phyloP scores from a whole-genome alignment of 2,797 vertebrate species.

The Pangasius sanitwongsei region DNA sequence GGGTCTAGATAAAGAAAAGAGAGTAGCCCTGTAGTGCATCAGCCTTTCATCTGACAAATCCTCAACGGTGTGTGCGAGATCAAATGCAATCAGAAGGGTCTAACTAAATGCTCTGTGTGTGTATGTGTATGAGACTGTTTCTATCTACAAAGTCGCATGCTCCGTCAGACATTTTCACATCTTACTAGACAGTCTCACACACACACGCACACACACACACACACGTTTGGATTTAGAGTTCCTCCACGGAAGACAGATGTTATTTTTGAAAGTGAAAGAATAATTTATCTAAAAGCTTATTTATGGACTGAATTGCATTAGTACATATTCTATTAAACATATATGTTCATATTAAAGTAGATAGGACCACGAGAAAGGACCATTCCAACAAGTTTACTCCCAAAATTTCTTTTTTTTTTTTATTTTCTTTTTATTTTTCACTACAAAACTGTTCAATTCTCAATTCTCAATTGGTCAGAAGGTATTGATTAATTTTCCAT shows the following conservation, averaged over 20 bases:
- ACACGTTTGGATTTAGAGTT: background rate
- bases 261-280: conserved; percentile 42
- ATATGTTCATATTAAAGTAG: too few species aligned
- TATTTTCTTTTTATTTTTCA: background rate
- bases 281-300: conserved; percentile 42
- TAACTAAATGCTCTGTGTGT: conserved; percentile 35
- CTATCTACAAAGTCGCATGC: conserved; percentile 51
- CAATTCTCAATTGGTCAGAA: background rate
- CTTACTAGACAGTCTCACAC: conserved; percentile 28
- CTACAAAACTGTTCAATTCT: background rate
- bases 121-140: conserved; percentile 16
- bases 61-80: conserved; percentile 36
- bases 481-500: background rate
- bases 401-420: background rate
- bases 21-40: conserved; percentile 37
- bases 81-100: conserved; percentile 51
- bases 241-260: conserved; percentile 18
- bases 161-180: conserved; percentile 32
- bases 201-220: background rate
- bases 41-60: conserved; percentile 44
- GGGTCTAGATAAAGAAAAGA: conserved; percentile 35
- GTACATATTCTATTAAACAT: background rate
- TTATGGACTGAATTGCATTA: conserved; percentile 21
- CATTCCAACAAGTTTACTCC: background rate
- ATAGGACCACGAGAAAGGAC: background rate